These are phyloP conservation scores for Mionectes olivaceus DNA, from an alignment of 2,797 vertebrate genomes.

Conservation along the genomic window DNA sequence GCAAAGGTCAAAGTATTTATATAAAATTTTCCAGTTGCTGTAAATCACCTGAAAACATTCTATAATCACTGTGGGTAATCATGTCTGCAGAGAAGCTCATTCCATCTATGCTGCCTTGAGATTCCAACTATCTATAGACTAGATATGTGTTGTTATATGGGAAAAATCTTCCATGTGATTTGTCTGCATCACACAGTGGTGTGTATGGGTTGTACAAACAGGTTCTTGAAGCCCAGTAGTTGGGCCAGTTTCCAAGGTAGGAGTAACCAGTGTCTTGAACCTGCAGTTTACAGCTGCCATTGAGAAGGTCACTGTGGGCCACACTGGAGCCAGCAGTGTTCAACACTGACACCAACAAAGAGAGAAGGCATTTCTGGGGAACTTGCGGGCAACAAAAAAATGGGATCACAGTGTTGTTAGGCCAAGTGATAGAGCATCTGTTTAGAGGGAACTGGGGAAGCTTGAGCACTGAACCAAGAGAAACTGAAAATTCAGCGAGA, in stretches of 20 bases:
- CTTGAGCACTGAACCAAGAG: neutral
- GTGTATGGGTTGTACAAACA: neutral
- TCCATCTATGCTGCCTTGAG: neutral
- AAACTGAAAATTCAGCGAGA: neutral
- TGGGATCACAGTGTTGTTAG: accelerated
- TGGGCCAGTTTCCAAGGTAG: neutral
- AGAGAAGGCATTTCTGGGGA: neutral
- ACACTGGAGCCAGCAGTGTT: neutral
- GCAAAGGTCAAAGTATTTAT: neutral
- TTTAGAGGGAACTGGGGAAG: neutral
- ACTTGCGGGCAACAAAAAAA: neutral
- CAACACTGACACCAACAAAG: neutral
- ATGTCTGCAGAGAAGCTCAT: neutral
- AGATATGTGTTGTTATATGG: neutral
- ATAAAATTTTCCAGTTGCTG: neutral
- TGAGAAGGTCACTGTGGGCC: neutral
- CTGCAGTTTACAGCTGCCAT: neutral
- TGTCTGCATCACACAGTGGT: neutral
- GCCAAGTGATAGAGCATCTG: neutral
- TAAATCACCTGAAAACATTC: neutral
- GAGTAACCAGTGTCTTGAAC: neutral
- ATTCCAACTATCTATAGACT: neutral
- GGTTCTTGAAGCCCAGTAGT: neutral
- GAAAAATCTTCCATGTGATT: neutral
- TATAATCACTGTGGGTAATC: neutral